phyloP scores from a whole-genome alignment of 2,113 vertebrate genomes.

The Otis tarda region DNA sequence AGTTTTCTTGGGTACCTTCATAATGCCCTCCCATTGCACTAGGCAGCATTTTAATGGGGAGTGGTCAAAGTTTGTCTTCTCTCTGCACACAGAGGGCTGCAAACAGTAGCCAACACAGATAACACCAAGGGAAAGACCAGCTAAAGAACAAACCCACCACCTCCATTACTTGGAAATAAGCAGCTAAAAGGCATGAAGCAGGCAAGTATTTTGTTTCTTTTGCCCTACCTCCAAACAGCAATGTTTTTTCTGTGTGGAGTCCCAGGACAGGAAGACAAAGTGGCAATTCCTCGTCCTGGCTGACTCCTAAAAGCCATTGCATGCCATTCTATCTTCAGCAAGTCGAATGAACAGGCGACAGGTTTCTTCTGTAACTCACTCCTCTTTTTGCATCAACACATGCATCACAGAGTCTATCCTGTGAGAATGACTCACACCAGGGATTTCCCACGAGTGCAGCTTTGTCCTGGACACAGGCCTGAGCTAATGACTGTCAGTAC shows the following conservation, averaged over 20 bases:
- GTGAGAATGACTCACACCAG: neutral
- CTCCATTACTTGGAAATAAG: neutral
- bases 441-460: neutral
- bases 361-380: neutral
- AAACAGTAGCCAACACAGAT: neutral
- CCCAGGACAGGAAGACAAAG: neutral
- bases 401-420: neutral
- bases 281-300: neutral
- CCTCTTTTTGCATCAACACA: neutral
- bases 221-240: neutral
- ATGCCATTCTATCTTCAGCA: rapidly evolving
- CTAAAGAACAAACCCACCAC: neutral
- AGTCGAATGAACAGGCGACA: neutral
- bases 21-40: neutral
- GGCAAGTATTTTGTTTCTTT: neutral
- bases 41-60: neutral
- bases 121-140: neutral
- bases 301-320: neutral
- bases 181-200: neutral
- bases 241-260: neutral
- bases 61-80: rapidly evolving
- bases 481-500: neutral
- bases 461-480: neutral
- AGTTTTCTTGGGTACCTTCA: neutral
- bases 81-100: neutral